Evolutionary conservation across 2,888 invertebrate species (phyloP), one percentile per base, ranked within the genome.

Genomic region (Aplocera efformata): DNA sequence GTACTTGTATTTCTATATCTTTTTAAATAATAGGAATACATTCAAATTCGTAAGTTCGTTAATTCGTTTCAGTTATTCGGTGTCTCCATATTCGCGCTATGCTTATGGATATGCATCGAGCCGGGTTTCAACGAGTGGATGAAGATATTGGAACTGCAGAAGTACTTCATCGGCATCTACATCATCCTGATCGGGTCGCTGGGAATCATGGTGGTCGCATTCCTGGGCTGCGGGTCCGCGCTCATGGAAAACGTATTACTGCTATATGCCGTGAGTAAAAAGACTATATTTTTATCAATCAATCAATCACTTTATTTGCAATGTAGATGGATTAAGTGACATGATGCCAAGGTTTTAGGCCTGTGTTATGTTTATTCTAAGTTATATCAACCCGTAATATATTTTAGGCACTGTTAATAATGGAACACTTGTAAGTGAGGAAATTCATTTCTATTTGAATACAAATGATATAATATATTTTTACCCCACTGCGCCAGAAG

Each of bases 151-250:
- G 90, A 94, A 42, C 92, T 96, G 28, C 85, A 92, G 50, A 90
- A 92, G 45, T 96, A 94, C 77, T 96, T 96, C 86, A 94, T 93
- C 47, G 97, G 96, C 1, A 89, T 95, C 57, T 97, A 96, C 72
- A 90, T 97, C 46, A 89, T 96, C 48, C 91, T 97, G 40, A 89
- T 92, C 32, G 90, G 90, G 0, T 91, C 95, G 1, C 80, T 94
- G 9, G 75, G 94, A 10, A 90, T 96, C 56, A 92, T 96, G 90
- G 86, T 93, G 1, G 91, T 95, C 7, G 91, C 94, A 0, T 94
- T 96, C 74, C 74, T 96, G 32, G 96, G 96, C 21, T 96, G 96
- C 60, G 91, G 94, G 1, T 93, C 94, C n/a, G 93, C 95, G 0
- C 82, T 96, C 5, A 93, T 94, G 89, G 95, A 96, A 73, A 93